Evolutionary conservation across 2,888 invertebrate genomes (phyloP), one percentile per base, ranked within the genome.

Genomic region (Aethes cnicana): DNA sequence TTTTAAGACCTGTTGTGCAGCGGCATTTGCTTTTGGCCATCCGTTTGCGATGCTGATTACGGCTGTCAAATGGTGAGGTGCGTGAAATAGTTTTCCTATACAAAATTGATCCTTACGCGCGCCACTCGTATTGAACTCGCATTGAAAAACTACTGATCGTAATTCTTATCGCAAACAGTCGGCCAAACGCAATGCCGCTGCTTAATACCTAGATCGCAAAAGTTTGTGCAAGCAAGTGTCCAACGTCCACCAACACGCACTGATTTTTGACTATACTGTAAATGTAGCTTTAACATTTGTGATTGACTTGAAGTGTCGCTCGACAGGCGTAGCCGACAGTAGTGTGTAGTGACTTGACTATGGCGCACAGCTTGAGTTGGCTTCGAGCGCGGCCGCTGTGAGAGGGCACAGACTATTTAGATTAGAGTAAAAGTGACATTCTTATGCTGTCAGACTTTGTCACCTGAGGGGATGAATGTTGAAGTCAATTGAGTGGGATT

Each of bases 321-420:
- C 88, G 88, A 87, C 84, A 81, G 82, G 69, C 64, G 70, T 72
- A 71, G 74, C 70, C 69, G 61, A 60, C 57, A 53, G 58, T 50
- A 64, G 81, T 87, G 85, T 81, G 81, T 80, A 81, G 85, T 85
- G 85, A 28, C 28, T 28, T 84, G 81, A 79, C 81, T 76, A 79
- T 82, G 82, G 82, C 83, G 84, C 81, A 83, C 84, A 66, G 86
- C 88, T 89, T 87, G 73, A 70, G 80, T 82, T 82, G 82, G 86
- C 86, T 87, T 87, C 56, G 66, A 63, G 78, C 77, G 81, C 73
- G 72, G 69, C 76, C 73, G 77, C 72, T 74, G 66, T 77, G 80
- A 72, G 81, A 81, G 79, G 73, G 39, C 46, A 49, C 48, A 43
- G 44, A 44, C 44, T 50, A 36, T 35, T 32, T 50, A 50, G 36